These are phyloP conservation scores for Hypocryptadius cinnamomeus DNA, from an alignment of 2,113 vertebrate species.

Conservation along the genomic window DNA sequence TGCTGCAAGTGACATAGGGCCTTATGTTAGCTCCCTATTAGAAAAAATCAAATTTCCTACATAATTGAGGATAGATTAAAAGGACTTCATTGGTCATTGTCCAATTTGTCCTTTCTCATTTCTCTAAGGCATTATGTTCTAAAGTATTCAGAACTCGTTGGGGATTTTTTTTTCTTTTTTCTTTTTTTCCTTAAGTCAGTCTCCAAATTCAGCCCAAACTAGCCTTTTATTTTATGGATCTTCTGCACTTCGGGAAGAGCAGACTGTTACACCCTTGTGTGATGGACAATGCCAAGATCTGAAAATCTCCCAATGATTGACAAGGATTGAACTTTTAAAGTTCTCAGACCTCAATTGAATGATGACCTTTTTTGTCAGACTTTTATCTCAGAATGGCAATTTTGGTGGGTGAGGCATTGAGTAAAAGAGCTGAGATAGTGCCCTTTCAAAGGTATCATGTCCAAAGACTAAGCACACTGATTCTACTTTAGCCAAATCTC, in stretches of 20 bases:
- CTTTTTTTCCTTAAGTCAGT: neutral
- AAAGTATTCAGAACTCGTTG: neutral
- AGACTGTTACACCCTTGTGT: neutral
- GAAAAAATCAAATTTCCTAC: neutral
- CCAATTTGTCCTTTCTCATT: neutral
- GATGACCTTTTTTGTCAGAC: neutral
- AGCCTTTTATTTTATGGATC: neutral
- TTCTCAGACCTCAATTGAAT: neutral
- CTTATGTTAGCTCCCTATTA: neutral
- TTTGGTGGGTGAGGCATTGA: neutral
- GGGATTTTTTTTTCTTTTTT: rapidly evolving
- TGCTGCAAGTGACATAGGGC: neutral
- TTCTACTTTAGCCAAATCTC: neutral
- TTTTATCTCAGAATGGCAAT: neutral
- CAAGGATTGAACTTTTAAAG: neutral
- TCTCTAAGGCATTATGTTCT: neutral
- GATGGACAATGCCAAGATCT: neutral
- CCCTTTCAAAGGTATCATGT: neutral
- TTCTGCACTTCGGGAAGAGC: neutral
- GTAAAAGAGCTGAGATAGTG: neutral
- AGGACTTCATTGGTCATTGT: neutral
- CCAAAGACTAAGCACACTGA: neutral
- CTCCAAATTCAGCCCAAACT: neutral
- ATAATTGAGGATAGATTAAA: neutral
- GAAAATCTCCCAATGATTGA: neutral